Evolutionary conservation across 1,140 invertebrate genomes (phyloP).

Genomic region (Drosophila sproati): DNA sequence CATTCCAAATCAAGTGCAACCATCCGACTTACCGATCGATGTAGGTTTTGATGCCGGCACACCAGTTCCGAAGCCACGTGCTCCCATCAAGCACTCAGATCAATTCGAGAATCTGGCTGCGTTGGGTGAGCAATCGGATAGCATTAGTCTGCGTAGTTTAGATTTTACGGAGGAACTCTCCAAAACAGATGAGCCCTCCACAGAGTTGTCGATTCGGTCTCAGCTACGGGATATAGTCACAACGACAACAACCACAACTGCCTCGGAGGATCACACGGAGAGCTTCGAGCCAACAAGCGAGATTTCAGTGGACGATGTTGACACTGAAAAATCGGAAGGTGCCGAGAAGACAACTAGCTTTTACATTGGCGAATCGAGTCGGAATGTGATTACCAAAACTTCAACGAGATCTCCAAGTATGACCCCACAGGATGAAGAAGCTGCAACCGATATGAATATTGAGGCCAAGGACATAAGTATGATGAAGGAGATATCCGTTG

Average conservation of each 20-base stretch:
- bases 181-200: slow-evolving; percentile 79
- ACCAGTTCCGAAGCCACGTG: slow-evolving; percentile 79
- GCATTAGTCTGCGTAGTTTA: slow-evolving; percentile 77
- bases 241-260: slow-evolving; percentile 67
- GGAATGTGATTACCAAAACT: slow-evolving; percentile 79
- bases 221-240: slow-evolving; percentile 69
- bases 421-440: slow-evolving; percentile 66
- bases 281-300: slow-evolving; percentile 80
- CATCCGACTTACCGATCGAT: slow-evolving; percentile 60
- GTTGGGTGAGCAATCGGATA: slow-evolving; percentile 75
- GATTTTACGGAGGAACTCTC: slow-evolving; percentile 79
- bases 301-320: slow-evolving; percentile 75
- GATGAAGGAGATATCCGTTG: slow-evolving; percentile 80
- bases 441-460: slow-evolving; percentile 46
- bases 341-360: slow-evolving; percentile 74
- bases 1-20: slow-evolving; percentile 61
- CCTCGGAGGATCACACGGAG: slow-evolving; percentile 76
- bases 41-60: slow-evolving; percentile 47
- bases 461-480: slow-evolving; percentile 71
- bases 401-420: slow-evolving; percentile 60
- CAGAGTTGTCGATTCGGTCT: slow-evolving; percentile 72
- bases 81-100: slow-evolving; percentile 75
- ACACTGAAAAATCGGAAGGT: slow-evolving; percentile 71
- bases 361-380: slow-evolving; percentile 83
- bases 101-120: slow-evolving; percentile 74